Base-by-base conservation (phyloP, 2,888 invertebrate species). In the Patella ulyssiponensis region DNA sequence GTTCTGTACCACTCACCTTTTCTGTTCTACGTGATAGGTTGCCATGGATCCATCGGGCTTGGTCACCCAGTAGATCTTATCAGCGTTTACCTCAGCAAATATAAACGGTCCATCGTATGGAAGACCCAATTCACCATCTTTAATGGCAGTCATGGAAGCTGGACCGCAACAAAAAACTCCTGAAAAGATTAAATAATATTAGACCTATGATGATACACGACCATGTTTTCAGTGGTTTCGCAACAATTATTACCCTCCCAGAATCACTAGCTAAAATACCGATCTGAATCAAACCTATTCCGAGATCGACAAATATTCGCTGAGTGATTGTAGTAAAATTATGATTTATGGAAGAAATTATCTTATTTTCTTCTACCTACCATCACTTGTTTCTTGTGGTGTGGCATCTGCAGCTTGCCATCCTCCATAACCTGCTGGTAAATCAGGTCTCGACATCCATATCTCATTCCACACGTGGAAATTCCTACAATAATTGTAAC, bases 401-500 rank as follows among this genome's bases (percentile, higher is more conserved):
- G 97, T 97, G 0, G 96, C 94, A 90, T 98, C 98, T 72, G 97
- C 94, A 0, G 94, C 97, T 91, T 98, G 98, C 98, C 98, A 98
- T 9, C 98, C 98, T 9, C 94, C 95, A 87, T 96, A 97, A 20
- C 95, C 95, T 88, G 88, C 92, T 84, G 94, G 93, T 77, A 98
- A 92, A 91, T 98, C 98, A 1, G 96, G 95, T 69, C 98, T 93
- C 76, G 94, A 94, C 96, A 97, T 96, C 97, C 97, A 98, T 1
- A 95, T 95, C 92, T 98, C 97, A 91, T 96, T 96, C 98, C 98
- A 98, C 0, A 97, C 97, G 89, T 98, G 98, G 91, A 96, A 98
- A 90, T 97, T 98, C 95, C 94, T 94, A 74, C 33, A 78, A 20
- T 23, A 64, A 64, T 11, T 11, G 20, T 44, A 44, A 44, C 44